Evolutionary conservation across 2,797 vertebrate species (phyloP).

Genomic region (Hafferia zeledoni): DNA sequence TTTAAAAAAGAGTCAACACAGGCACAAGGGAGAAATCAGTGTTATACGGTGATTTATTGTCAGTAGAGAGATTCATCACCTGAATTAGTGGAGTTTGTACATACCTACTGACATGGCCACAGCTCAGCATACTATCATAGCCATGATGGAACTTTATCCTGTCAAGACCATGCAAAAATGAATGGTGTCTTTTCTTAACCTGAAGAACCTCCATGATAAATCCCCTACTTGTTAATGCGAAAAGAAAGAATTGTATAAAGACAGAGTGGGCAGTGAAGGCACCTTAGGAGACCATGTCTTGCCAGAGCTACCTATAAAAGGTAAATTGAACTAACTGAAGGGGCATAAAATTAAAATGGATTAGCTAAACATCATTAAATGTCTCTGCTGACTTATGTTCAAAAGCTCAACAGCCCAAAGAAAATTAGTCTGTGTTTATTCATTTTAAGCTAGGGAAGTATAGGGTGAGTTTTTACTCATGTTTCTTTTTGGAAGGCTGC

Average conservation of each 20-base stretch:
- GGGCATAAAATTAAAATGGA: neutral
- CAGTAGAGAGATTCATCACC: neutral
- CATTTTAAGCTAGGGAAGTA: neutral
- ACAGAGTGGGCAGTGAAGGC: neutral
- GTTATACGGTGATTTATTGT: neutral
- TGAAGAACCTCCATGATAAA: neutral
- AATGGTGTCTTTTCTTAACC: neutral
- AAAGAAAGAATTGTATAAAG: neutral
- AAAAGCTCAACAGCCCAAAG: neutral
- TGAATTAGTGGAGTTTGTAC: neutral
- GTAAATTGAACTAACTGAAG: neutral
- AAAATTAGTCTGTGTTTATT: neutral
- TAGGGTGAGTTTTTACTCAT: neutral
- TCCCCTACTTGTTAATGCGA: neutral
- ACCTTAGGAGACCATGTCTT: neutral
- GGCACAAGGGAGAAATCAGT: neutral
- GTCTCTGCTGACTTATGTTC: neutral
- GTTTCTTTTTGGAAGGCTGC: neutral
- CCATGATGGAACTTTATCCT: neutral
- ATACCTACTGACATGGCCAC: neutral
- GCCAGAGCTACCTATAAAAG: neutral
- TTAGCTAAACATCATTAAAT: neutral
- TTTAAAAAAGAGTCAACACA: neutral
- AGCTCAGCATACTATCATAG: neutral
- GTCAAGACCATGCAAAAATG: neutral